Conservation (phyloP, 2,888 invertebrate species). For the Cosmia pyralina region DNA sequence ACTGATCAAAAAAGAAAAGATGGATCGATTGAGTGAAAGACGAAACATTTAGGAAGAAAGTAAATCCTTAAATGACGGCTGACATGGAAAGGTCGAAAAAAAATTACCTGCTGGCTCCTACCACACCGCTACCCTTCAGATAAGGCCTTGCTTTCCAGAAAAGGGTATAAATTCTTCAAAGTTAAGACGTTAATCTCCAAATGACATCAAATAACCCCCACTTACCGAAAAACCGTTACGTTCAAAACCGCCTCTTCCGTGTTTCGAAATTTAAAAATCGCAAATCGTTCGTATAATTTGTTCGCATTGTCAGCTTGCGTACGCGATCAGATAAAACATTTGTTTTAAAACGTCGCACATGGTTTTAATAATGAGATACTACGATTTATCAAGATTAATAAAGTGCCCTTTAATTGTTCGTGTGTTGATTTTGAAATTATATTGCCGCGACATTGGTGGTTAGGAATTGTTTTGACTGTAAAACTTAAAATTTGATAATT, state of each 20-base stretch:
- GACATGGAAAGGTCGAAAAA: neutral
- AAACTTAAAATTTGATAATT: neutral
- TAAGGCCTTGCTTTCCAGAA: neutral
- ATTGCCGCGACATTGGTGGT: conserved; percentile 12
- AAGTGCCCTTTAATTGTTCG: conserved; percentile 56
- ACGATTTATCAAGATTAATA: conserved; percentile 62
- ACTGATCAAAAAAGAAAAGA: neutral
- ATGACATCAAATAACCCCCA: conserved; percentile 34
- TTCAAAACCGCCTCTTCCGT: conserved; percentile 70
- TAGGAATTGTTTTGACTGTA: neutral
- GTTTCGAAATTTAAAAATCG: conserved; percentile 70
- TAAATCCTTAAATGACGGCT: neutral
- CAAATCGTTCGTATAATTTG: conserved; percentile 66
- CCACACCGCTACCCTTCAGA: neutral
- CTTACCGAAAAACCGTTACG: conserved; percentile 58
- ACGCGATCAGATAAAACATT: conserved; percentile 66
- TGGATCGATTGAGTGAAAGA: neutral
- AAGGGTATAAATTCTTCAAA: neutral
- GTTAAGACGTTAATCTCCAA: conserved; percentile 28
- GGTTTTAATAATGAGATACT: conserved; percentile 63
- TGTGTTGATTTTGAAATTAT: conserved; percentile 57
- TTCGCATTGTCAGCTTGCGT: conserved; percentile 80
- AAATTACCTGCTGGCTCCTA: neutral
- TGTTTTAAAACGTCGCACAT: conserved; percentile 61
- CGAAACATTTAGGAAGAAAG: neutral